These are phyloP conservation scores for Adelges cooleyi DNA, from an alignment of 1,140 invertebrate genomes.

Conservation along the genomic window DNA sequence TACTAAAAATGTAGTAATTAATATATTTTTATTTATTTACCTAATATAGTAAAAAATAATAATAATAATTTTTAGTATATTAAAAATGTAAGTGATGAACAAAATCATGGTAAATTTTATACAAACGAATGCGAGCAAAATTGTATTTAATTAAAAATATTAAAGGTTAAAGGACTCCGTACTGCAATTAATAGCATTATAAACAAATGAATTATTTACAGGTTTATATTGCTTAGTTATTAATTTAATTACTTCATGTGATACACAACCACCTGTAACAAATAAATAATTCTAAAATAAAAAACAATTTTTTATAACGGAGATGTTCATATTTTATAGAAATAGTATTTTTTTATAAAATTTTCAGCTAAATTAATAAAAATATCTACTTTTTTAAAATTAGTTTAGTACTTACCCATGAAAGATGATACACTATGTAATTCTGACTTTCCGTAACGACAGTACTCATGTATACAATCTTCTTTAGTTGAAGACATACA, in stretches of 20 bases:
- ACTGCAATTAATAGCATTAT: constrained; percentile 83
- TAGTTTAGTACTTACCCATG: constrained; percentile 58
- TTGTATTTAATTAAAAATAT: constrained; percentile 66
- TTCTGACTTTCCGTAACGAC: constrained; percentile 84
- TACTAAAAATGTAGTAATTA: no score
- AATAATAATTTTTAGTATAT: no score
- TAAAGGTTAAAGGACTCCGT: constrained; percentile 62
- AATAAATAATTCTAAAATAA: no score
- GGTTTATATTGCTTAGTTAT: constrained; percentile 94
- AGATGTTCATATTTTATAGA: background rate
- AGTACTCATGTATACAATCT: constrained; percentile 91
- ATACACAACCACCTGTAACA: constrained; percentile 67
- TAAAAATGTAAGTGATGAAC: no score
- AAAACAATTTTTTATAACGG: background rate
- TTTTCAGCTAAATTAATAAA: background rate
- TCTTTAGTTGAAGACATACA: constrained; percentile 68
- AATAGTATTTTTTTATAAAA: background rate
- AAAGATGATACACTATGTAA: constrained; percentile 91
- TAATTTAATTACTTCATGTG: constrained; percentile 96
- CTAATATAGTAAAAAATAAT: no score
- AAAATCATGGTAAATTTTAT: no score
- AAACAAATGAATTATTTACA: constrained; percentile 89
- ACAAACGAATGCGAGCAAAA: constrained; percentile 64
- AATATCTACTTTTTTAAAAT: no score
- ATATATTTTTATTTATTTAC: no score